Conservation (phyloP, 1,140 invertebrate genomes). For the Scaptomyza pallida region DNA sequence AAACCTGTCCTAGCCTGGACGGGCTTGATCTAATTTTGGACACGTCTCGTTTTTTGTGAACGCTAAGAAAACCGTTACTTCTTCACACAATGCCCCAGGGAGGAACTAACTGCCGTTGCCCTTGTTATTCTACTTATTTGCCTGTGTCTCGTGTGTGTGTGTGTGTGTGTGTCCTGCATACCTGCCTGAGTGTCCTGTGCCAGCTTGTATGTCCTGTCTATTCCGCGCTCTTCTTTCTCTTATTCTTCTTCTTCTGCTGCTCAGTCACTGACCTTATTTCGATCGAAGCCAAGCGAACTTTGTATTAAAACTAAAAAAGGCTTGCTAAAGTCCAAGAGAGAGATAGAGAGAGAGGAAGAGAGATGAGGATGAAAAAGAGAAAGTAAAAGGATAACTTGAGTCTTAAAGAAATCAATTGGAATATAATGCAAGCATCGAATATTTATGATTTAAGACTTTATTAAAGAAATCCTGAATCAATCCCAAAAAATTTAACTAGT, state of each 20-base stretch:
- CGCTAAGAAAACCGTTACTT: constrained; percentile 40
- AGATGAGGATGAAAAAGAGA: too few species aligned
- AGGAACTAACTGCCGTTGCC: constrained; percentile 15
- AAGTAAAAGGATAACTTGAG: background rate
- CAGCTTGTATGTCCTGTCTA: constrained; percentile 19
- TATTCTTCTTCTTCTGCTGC: constrained; percentile 16
- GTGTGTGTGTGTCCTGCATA: background rate
- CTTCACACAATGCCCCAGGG: constrained; percentile 40
- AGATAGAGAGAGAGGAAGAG: background rate
- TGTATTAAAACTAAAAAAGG: background rate
- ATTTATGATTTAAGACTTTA: too few species aligned
- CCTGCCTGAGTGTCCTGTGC: too few species aligned
- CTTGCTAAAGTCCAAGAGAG: background rate
- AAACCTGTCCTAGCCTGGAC: constrained; percentile 30
- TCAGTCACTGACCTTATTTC: constrained; percentile 77
- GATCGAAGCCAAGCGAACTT: constrained; percentile 37
- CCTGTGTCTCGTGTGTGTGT: background rate
- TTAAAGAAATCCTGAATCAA: too few species aligned
- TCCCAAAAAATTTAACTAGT: too few species aligned
- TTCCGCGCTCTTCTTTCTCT: constrained; percentile 11
- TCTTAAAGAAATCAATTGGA: too few species aligned
- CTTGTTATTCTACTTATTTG: background rate
- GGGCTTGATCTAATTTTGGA: constrained; percentile 47
- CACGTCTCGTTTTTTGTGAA: constrained; percentile 30
- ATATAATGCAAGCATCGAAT: too few species aligned